Percentiles rank a stretch among this genome's conserved stretches.
Evolutionary conservation across 1,140 invertebrate species (phyloP).

Genomic region (Melipona quadrifasciata): DNA sequence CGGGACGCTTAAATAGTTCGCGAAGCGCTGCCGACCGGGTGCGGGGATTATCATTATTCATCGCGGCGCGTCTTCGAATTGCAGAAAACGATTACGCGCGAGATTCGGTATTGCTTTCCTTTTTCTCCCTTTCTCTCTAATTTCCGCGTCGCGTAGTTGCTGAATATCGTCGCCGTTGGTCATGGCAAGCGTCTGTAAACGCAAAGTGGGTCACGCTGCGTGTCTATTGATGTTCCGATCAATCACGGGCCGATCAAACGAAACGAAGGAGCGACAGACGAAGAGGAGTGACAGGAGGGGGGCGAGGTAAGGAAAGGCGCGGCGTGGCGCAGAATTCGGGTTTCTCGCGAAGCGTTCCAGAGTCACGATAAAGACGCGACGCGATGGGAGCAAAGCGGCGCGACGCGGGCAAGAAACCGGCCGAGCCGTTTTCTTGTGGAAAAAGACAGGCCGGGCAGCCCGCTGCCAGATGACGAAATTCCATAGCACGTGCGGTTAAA

Average conservation of each 20-base stretch:
- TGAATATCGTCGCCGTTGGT: no score
- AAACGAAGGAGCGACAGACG: no score
- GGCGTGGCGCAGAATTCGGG: slow-evolving; percentile 4
- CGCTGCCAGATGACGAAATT: slow-evolving; percentile 77
- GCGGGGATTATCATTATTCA: slow-evolving; percentile 49
- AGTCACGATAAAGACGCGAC: slow-evolving; percentile 32
- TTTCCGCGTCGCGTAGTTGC: neutral
- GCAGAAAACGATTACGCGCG: slow-evolving; percentile 34
- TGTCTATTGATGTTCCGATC: no score
- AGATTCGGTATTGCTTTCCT: neutral
- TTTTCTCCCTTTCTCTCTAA: neutral
- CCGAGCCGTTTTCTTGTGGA: slow-evolving; percentile 35
- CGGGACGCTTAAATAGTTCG: slow-evolving; percentile 47
- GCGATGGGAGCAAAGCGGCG: neutral
- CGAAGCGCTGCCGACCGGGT: slow-evolving; percentile 7
- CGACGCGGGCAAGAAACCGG: slow-evolving; percentile 29
- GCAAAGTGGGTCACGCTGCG: no score
- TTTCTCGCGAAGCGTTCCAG: slow-evolving; percentile 23
- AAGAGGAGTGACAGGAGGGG: accelerated
- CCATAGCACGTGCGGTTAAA: slow-evolving; percentile 68
- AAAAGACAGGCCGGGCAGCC: slow-evolving; percentile 61
- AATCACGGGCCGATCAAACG: no score
- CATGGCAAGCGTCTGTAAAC: no score
- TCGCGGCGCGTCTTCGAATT: slow-evolving; percentile 33
- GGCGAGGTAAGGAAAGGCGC: neutral